These are phyloP conservation scores for Stenodema calcarata DNA, from an alignment of 2,888 invertebrate genomes.

Conservation along the genomic window DNA sequence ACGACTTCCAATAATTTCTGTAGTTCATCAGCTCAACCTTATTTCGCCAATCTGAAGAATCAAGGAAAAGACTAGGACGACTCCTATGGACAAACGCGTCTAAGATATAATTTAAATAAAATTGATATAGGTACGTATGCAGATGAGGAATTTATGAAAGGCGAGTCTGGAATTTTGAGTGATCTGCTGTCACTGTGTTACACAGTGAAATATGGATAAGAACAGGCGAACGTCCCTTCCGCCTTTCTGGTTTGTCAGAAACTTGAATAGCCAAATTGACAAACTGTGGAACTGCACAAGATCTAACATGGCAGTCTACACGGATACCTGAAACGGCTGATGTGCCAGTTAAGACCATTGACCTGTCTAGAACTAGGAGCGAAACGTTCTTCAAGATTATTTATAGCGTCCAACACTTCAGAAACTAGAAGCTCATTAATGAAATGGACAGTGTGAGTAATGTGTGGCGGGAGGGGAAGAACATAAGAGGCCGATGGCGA, in stretches of 20 bases:
- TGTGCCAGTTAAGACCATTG: background rate
- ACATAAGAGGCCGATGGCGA: constrained; percentile 15
- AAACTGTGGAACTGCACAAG: background rate
- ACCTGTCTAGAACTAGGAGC: background rate
- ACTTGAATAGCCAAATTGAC: too few species aligned
- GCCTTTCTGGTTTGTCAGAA: background rate
- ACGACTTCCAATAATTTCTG: too few species aligned
- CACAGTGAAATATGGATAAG: background rate
- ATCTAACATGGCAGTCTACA: background rate
- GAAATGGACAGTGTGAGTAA: constrained; percentile 42
- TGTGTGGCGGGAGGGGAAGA: background rate
- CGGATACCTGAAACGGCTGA: background rate
- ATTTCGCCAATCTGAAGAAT: too few species aligned
- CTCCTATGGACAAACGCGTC: too few species aligned
- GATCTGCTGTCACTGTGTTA: too few species aligned
- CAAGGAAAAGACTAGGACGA: too few species aligned
- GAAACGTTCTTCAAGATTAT: constrained; percentile 26
- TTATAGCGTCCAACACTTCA: constrained; percentile 39
- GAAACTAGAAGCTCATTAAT: constrained; percentile 44
- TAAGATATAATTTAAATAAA: too few species aligned
- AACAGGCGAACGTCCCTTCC: background rate
- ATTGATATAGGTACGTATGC: too few species aligned
- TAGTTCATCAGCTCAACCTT: too few species aligned
- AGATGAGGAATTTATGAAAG: too few species aligned
- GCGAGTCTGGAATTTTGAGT: too few species aligned